Evolutionary conservation across 2,113 vertebrate species (phyloP).

Genomic region (Ancistrus triradiatus): DNA sequence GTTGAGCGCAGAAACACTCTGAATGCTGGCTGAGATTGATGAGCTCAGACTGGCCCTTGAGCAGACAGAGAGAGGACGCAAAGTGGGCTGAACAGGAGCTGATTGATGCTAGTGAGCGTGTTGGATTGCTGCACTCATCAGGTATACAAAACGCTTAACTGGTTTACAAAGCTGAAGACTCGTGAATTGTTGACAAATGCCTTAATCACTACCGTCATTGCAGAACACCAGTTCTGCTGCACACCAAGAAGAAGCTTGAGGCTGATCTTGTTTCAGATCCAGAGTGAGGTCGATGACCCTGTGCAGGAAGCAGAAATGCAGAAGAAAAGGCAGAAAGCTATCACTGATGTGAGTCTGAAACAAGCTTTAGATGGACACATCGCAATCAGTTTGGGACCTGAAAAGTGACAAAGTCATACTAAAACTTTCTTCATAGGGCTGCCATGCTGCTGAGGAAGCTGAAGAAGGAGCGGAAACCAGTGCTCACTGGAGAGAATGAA

Average conservation of each 20-base stretch:
- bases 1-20: constrained; percentile 66
- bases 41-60: constrained; percentile 69
- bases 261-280: constrained; percentile 39
- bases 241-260: constrained; percentile 47
- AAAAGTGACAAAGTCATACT: neutral
- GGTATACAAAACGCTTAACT: too few relatives aligned
- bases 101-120: constrained; percentile 41
- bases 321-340: constrained; percentile 46
- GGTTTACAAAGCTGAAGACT: too few relatives aligned
- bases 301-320: constrained; percentile 46
- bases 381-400: neutral
- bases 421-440: constrained; percentile 53
- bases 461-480: constrained; percentile 85
- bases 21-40: constrained; percentile 70
- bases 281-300: constrained; percentile 42
- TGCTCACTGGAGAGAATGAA: constrained; percentile 90
- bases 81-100: constrained; percentile 57
- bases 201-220: neutral
- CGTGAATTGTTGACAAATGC: too few relatives aligned
- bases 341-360: constrained; percentile 27
- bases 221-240: constrained; percentile 47
- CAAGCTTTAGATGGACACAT: neutral
- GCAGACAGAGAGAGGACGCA: constrained; percentile 72
- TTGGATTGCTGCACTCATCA: constrained; percentile 42
- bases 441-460: constrained; percentile 84